phyloP scores from a whole-genome alignment of 2,113 vertebrate genomes.

The Acinonyx jubatus region DNA sequence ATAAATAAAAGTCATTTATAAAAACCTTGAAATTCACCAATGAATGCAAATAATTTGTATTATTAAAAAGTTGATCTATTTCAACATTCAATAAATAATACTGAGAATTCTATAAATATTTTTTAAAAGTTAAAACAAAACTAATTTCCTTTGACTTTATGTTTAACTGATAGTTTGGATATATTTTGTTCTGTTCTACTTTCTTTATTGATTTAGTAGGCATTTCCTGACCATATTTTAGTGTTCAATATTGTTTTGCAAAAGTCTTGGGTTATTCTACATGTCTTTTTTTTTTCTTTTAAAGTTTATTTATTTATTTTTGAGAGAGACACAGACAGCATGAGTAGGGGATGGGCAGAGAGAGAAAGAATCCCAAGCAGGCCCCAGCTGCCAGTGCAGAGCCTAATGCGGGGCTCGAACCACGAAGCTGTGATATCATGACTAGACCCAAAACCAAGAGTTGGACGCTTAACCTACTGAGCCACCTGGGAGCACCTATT shows the following conservation, averaged over 20 bases:
- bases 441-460: too few species aligned
- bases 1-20: background rate
- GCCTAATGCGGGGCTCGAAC: too few species aligned
- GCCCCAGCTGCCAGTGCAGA: too few species aligned
- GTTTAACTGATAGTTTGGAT: background rate
- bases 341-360: too few species aligned
- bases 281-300: too few species aligned
- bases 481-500: too few species aligned
- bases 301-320: too few species aligned
- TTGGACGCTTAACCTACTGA: too few species aligned
- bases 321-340: too few species aligned
- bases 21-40: background rate
- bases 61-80: background rate
- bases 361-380: too few species aligned
- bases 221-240: background rate
- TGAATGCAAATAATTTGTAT: background rate
- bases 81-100: background rate
- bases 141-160: background rate
- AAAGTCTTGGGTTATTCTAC: background rate
- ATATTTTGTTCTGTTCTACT: background rate
- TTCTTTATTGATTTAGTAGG: background rate
- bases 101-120: background rate
- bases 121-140: background rate
- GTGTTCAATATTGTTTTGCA: background rate
- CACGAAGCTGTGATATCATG: too few species aligned